Base-by-base conservation (phyloP, 2,888 invertebrate species). In the Cataglyphis cursor region DNA sequence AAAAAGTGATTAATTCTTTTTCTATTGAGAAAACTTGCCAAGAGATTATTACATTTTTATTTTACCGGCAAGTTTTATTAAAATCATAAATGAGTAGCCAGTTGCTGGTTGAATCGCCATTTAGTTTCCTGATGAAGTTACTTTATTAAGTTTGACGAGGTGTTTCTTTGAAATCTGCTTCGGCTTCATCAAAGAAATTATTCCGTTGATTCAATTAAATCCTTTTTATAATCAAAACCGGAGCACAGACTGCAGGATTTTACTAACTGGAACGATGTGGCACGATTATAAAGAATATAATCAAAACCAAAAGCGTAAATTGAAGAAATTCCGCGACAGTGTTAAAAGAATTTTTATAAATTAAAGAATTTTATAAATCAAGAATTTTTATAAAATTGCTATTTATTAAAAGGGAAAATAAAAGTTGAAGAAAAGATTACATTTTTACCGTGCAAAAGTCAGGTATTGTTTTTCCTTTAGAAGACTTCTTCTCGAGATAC, bases 111-210 rank as follows among this genome's bases (percentile, higher is more conserved):
- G 54, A 68, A 76, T 76, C 28, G 57, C 41, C 38, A 54, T 54
- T 68, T 65, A 76, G 54, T 68, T 21, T 18, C 28, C 41, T 51
- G 35, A 75, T 68, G n/a, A 68, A 76, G 76, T 76, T 68, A 41
- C 68, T 41, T 68, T 68, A 75, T 75, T 75, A 48, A 75, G 48
- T 65, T 75, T 65, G 65, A 65, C 48, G 65, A 65, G 75, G 51
- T 75, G 75, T 75, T 75, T 75, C 65, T 75, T 75, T 64, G 48
- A 75, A 65, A 75, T 75, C 64, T 65, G 75, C 48, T 35, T 64
- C 24, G 35, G 35, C 48, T 75, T 75, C 35, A 75, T 75, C 65
- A 75, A 75, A 65, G 57, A 75, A 65, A 75, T 75, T 75, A 75
- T 75, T 24, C 51, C 35, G 35, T 38, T 65, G 38, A 75, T 75